Percentiles rank a stretch among this genome's conserved stretches.
These are phyloP conservation scores for Bungarus multicinctus DNA, from an alignment of 2,113 vertebrate genomes.

Conservation along the genomic window DNA sequence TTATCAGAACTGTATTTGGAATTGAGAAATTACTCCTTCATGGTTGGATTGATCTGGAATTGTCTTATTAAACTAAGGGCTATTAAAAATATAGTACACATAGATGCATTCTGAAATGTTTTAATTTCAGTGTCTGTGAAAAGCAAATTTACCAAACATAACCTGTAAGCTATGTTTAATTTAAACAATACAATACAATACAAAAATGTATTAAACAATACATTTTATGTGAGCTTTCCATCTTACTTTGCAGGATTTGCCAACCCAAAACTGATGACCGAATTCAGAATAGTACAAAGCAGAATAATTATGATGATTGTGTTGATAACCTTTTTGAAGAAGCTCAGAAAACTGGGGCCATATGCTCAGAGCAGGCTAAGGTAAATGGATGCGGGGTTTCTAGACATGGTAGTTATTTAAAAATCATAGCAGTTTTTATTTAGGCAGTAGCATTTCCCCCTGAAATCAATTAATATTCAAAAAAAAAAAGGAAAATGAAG, in stretches of 20 bases:
- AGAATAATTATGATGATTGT: constrained; percentile 62
- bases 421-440: not conserved
- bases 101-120: not conserved
- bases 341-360: constrained; percentile 67
- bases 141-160: not conserved
- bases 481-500: not conserved
- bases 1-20: not conserved
- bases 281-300: constrained; percentile 41
- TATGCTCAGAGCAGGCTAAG: constrained; percentile 55
- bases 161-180: not conserved
- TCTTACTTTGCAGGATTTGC: constrained; percentile 64
- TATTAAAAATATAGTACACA: not conserved
- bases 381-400: not conserved
- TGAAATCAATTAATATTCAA: not conserved
- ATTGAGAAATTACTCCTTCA: not conserved
- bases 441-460: not conserved
- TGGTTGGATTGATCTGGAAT: not conserved
- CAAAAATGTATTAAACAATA: not conserved
- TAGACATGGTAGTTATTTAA: not conserved
- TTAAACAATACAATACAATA: not conserved
- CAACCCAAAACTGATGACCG: constrained; percentile 49
- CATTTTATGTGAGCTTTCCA: not conserved
- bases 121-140: not conserved
- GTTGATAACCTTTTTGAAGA: constrained; percentile 74
- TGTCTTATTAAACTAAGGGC: not conserved